Base-by-base conservation (phyloP, 2,113 vertebrate species). In the Megaceryle torquata region DNA sequence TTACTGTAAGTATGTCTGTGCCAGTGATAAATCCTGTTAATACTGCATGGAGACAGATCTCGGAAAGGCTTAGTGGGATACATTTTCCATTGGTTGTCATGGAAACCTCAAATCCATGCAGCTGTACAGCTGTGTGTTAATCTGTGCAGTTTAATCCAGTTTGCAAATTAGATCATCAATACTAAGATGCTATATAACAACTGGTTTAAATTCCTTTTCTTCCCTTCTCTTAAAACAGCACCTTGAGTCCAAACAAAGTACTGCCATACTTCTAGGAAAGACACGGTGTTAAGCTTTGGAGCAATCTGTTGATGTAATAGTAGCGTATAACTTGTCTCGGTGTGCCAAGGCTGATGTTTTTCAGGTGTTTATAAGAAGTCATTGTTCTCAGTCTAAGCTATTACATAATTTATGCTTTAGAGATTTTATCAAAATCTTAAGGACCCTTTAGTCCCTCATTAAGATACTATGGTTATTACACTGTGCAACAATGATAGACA, bases 11-110 rank as follows among this genome's bases (percentile, higher is more conserved):
- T 59, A 17, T 77, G 25, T 37, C 82, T 53, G 20, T 78, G 53
- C 11, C 79, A 26, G 50, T 77, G 56, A 48, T 76, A 69, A 57
- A 61, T 90, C 56, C 37, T 43, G 13, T 51, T 91, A 91, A 37
- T 84, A 65, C 50, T 87, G 43, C 51, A 33, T 6, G 28, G 74
- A 88, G 63, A 75, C 20, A 33, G 46, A 82, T 79, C 53, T 89
- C 1, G 0, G 39, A 70, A 37, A 33, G 61, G 77, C 91, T 96
- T 92, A 96, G 29, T 53, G 44, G 44, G 41, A 79, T 95, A 51
- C 76, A 76, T 94, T 96, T 91, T 96, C 77, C 95, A 19, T 54
- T 87, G 29, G 88, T 96, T 95, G 94, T 84, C 89, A 37, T 88
- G 86, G 81, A 69, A 91, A n/a, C 88, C 26, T 26, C 91, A 93